Evolutionary conservation across 2,888 invertebrate genomes (phyloP), one percentile per base, ranked within the genome.

Genomic region (Chromoteleia sp.): DNA sequence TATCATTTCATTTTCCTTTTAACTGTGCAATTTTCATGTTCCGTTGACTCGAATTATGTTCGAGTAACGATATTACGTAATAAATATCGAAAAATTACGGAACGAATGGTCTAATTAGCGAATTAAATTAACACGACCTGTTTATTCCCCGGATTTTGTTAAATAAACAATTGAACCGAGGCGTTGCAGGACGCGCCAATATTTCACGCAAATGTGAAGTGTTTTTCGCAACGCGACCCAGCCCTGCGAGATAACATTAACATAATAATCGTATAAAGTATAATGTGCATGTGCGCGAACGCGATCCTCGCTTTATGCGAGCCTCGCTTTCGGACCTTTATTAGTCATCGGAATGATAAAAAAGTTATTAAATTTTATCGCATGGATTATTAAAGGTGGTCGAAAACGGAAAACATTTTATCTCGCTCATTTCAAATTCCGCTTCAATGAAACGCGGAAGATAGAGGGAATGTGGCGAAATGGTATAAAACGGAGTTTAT

Each of bases 401-500:
- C 50, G 21, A 41, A 61, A 68, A 68, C 43, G 45, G 45, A 70
- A 63, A 71, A 61, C 39, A 45, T 39, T 56, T 63, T 71, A 58
- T 45, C 52, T 43, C 45, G 58, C 58, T 65, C 43, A 73, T 59
- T 79, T 59, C 45, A 43, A 58, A 79, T 73, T 79, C 59, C 58
- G 19, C 50, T 58, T 50, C 39, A 58, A 63, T 54, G 45, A 63
- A 63, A 74, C 45, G 33, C 36, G 25, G 59, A 14, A 59, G 59
- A 56, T 48, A 19, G 41, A 39, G 65, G 36, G 41, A 56, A 58
- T 54, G 67, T 43, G 29, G 50, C 41, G 50, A 70, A 67, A 68
- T 43, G 68, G 43, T 61, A 61, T 74, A 70, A 74, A 80, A 74
- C 52, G 21, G 33, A 54, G 70, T 74, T 74, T 80, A 80, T 80